phyloP scores from a whole-genome alignment of 2,888 invertebrate species.

The Drosophila nr. perissopoda region DNA sequence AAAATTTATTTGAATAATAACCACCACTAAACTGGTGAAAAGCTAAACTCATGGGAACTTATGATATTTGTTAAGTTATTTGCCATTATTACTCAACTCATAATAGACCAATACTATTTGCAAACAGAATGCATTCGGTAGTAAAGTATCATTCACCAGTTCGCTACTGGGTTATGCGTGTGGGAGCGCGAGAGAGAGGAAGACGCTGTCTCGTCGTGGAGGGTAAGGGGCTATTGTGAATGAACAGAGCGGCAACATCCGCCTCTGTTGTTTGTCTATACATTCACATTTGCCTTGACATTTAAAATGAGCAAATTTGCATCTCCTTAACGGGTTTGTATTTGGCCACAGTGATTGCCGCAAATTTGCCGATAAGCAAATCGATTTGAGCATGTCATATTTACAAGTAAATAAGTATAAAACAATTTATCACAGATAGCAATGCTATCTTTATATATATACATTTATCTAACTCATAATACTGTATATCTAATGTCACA shows the following conservation, averaged over 20 bases:
- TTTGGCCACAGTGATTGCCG: conserved; percentile 19
- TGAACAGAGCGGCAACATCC: neutral
- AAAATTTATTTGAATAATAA: too few relatives aligned
- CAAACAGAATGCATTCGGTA: neutral
- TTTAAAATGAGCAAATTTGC: conserved; percentile 56
- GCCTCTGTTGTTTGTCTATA: neutral
- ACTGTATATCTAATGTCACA: conserved; percentile 5
- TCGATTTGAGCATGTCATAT: conserved; percentile 1
- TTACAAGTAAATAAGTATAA: conserved; percentile 3
- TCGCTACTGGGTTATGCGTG: neutral
- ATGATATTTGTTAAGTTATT: too few relatives aligned
- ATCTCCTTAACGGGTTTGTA: conserved; percentile 25
- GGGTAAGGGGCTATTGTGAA: neutral
- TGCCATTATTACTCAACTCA: too few relatives aligned
- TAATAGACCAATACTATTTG: too few relatives aligned
- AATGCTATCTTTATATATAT: neutral
- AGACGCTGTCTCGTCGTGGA: conserved; percentile 16
- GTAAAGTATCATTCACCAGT: neutral
- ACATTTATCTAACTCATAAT: conserved; percentile 3
- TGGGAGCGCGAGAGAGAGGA: neutral
- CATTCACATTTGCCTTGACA: conserved; percentile 54
- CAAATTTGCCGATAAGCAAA: conserved; percentile 13
- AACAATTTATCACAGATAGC: conserved; percentile 1
- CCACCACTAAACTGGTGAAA: too few relatives aligned
- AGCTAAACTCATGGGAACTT: too few relatives aligned